Evolutionary conservation across 2,888 invertebrate species (phyloP).

Genomic region (Siphlonurus alternatus): DNA sequence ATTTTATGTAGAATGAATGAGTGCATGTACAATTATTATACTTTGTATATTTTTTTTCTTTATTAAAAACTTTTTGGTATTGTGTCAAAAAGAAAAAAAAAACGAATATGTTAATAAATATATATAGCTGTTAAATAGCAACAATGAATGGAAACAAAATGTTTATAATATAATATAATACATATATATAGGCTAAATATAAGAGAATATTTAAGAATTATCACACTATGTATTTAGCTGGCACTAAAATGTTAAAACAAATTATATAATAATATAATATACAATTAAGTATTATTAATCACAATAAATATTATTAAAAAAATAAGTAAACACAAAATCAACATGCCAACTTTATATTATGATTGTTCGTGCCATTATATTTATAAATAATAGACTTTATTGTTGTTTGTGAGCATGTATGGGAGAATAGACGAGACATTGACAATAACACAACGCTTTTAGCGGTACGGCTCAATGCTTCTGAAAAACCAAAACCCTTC

Average conservation of each 20-base stretch:
- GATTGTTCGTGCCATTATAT: background rate
- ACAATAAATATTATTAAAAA: background rate
- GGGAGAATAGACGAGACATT: background rate
- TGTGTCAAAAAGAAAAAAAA: conserved; percentile 4
- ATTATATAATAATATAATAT: background rate
- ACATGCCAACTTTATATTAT: background rate
- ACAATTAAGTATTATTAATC: background rate
- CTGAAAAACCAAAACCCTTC: background rate
- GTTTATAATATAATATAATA: background rate
- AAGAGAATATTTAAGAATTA: background rate
- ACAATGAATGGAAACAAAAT: background rate
- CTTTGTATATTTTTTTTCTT: conserved; percentile 1
- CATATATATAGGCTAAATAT: background rate
- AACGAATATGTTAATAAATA: background rate
- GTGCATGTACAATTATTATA: conserved; percentile 5
- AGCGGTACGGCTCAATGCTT: background rate
- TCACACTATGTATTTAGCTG: background rate
- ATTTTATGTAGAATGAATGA: conserved; percentile 3
- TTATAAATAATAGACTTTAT: background rate
- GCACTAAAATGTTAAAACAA: background rate
- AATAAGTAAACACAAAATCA: background rate
- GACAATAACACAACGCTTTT: background rate
- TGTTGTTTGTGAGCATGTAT: background rate
- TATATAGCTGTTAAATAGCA: conserved; percentile 1
- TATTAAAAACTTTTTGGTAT: background rate